A percentile compares a stretch with the other conserved stretches of the same genome.
Evolutionary conservation across 2,888 invertebrate species (phyloP).

Genomic region (Spatulosminthurus flaviceps): DNA sequence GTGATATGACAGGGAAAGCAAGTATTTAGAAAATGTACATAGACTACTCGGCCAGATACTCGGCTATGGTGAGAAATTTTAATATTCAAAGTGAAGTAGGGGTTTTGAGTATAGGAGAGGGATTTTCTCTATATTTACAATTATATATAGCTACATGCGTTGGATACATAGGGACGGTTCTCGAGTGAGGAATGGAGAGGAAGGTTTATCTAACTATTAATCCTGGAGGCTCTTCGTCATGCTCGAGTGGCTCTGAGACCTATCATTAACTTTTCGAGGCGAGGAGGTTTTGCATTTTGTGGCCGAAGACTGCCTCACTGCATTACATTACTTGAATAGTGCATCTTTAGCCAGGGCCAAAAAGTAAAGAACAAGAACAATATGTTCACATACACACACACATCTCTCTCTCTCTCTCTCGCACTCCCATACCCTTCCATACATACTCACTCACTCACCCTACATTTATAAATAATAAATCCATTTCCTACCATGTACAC

Average conservation of each 20-base stretch:
- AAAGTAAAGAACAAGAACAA: constrained; percentile 28
- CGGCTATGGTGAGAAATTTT: not conserved
- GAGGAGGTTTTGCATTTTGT: constrained; percentile 44
- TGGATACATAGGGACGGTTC: not conserved
- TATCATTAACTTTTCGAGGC: constrained; percentile 43
- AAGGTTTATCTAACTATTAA: constrained; percentile 41
- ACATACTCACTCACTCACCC: not conserved
- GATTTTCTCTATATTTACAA: too few relatives aligned
- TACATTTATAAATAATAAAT: constrained; percentile 44
- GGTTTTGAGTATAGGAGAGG: not conserved
- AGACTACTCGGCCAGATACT: not conserved
- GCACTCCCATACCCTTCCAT: not conserved
- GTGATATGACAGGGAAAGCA: too few relatives aligned
- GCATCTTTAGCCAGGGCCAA: constrained; percentile 20
- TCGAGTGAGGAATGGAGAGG: constrained; percentile 18
- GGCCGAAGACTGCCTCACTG: constrained; percentile 23
- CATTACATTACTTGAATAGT: constrained; percentile 5
- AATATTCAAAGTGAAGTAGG: constrained; percentile 6
- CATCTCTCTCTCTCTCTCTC: not conserved
- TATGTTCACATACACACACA: not conserved
- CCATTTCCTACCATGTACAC: constrained; percentile 38
- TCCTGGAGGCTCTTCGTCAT: constrained; percentile 45
- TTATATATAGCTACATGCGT: too few relatives aligned
- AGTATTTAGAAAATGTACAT: not conserved
- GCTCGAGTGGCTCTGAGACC: constrained; percentile 43